phyloP scores from a whole-genome alignment of 1,140 invertebrate species.

The Lordiphosa stackelbergi region DNA sequence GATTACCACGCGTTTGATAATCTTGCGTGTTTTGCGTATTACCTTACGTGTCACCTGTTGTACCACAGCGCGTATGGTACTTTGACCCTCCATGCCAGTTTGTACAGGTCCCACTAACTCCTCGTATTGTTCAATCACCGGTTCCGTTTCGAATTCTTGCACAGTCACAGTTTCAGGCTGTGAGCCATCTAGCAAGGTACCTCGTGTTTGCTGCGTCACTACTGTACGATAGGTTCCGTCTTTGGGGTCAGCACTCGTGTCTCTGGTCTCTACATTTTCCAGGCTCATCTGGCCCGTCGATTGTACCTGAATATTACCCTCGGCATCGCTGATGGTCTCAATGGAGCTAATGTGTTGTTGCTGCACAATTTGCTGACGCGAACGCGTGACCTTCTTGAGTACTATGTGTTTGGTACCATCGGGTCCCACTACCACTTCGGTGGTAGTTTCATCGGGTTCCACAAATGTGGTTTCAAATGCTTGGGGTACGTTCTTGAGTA shows the following conservation, averaged over 20 bases:
- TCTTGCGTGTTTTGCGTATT: slow-evolving; percentile 85
- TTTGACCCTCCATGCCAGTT: slow-evolving; percentile 61
- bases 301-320: slow-evolving; percentile 79
- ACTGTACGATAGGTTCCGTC: slow-evolving; percentile 53
- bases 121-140: slow-evolving; percentile 59
- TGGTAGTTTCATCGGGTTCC: slow-evolving; percentile 86
- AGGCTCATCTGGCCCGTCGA: slow-evolving; percentile 67
- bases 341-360: slow-evolving; percentile 79
- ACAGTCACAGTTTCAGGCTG: slow-evolving; percentile 80
- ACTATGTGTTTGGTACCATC: slow-evolving; percentile 90
- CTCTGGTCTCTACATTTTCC: slow-evolving; percentile 61
- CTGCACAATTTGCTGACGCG: slow-evolving; percentile 77
- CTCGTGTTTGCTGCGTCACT: slow-evolving; percentile 56
- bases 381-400: slow-evolving; percentile 82
- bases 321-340: slow-evolving; percentile 80
- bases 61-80: slow-evolving; percentile 83
- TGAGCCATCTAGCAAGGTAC: slow-evolving; percentile 76
- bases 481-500: slow-evolving; percentile 80
- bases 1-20: slow-evolving; percentile 85
- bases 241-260: slow-evolving; percentile 47
- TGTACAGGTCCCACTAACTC: slow-evolving; percentile 42
- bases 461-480: slow-evolving; percentile 87
- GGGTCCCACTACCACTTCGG: slow-evolving; percentile 86
- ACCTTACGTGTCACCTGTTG: slow-evolving; percentile 87
- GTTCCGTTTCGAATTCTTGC: slow-evolving; percentile 79